Evolutionary conservation across 2,797 vertebrate genomes (phyloP).

Genomic region (Ctenopoma multispine): DNA sequence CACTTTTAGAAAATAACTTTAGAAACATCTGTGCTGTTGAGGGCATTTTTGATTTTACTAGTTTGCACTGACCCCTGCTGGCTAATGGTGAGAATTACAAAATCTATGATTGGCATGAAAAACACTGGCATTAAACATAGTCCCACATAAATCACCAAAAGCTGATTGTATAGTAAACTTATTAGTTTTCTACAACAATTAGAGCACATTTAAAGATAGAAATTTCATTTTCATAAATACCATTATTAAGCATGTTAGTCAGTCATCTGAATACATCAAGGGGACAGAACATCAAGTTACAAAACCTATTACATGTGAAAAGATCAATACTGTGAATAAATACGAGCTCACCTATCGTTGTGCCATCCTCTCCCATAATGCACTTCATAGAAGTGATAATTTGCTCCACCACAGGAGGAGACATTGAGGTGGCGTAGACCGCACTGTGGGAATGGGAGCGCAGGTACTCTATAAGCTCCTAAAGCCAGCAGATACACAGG

Average conservation of each 20-base stretch:
- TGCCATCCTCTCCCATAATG: constrained; percentile 96
- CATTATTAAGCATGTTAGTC: too few relatives aligned
- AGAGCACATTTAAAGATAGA: too few relatives aligned
- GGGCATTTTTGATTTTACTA: neutral
- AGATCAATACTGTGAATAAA: neutral
- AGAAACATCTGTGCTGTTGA: neutral
- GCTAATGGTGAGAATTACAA: constrained; percentile 21
- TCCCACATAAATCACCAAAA: neutral
- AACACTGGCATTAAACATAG: neutral
- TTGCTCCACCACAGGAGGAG: constrained; percentile 90
- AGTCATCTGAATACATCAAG: neutral
- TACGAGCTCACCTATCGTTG: constrained; percentile 86
- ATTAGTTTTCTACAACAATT: neutral
- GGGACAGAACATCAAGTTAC: too few relatives aligned
- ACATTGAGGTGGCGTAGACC: constrained; percentile 92
- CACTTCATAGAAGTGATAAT: constrained; percentile 95
- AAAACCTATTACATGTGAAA: neutral
- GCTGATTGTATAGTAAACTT: neutral
- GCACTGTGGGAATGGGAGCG: constrained; percentile 92
- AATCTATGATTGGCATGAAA: neutral
- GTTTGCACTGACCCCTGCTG: constrained; percentile 60
- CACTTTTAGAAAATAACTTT: neutral
- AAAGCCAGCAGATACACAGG: constrained; percentile 58
- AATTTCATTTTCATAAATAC: too few relatives aligned
- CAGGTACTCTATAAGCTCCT: constrained; percentile 93